A percentile compares a stretch with the other conserved stretches of the same genome.
phyloP scores from a whole-genome alignment of 2,113 vertebrate genomes.

The Pungitius pungitius region DNA sequence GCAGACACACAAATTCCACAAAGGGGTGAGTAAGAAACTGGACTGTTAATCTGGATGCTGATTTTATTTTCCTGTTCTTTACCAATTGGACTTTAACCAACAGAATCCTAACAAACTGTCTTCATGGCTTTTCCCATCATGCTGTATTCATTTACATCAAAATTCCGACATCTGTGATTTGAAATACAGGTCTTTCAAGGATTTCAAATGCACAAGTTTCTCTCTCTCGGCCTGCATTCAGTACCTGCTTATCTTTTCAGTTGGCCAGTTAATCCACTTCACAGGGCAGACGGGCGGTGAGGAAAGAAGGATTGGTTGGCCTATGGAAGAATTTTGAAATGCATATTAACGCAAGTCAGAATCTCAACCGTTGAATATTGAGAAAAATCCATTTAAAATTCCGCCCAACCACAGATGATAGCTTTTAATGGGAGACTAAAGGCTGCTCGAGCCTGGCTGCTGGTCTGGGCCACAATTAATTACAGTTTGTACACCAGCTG shows the following conservation, averaged over 20 bases:
- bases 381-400: constrained; percentile 62
- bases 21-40: not conserved
- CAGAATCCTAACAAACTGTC: constrained; percentile 14
- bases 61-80: not conserved
- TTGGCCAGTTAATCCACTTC: constrained; percentile 22
- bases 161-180: constrained; percentile 4
- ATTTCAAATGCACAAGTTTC: constrained; percentile 5
- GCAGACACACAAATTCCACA: not conserved
- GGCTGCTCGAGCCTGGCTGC: constrained; percentile 57
- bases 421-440: constrained; percentile 75
- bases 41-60: constrained; percentile 18
- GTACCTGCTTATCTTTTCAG: constrained; percentile 10
- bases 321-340: constrained; percentile 44
- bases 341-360: constrained; percentile 42
- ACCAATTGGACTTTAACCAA: constrained; percentile 5
- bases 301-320: constrained; percentile 26
- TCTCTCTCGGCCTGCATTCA: constrained; percentile 19
- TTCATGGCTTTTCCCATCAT: constrained; percentile 9
- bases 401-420: constrained; percentile 62
- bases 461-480: constrained; percentile 70
- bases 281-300: constrained; percentile 26
- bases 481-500: constrained; percentile 71
- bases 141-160: constrained; percentile 20
- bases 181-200: constrained; percentile 18
- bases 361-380: constrained; percentile 47